Evolutionary conservation across 2,797 vertebrate species (phyloP), one percentile per base, ranked within the genome.

Genomic region (Poecilia velifera): DNA sequence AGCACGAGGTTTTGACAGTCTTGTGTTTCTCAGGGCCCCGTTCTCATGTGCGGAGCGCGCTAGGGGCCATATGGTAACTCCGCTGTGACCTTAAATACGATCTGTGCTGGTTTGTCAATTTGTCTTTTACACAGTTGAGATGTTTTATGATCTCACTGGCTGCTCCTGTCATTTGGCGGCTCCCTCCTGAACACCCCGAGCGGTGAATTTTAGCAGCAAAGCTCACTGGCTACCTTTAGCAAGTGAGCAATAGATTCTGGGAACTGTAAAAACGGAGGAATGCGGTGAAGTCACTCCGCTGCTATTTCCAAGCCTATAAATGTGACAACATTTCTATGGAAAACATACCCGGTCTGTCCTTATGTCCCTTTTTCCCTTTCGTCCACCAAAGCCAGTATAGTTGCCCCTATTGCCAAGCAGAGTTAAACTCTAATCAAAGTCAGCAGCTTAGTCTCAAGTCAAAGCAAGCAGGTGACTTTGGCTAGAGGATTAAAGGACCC

Each of bases 251-350:
- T 87, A 77, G 79, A 84, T 92, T 93, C 84, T 86, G 86, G 90
- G 90, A 93, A 92, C 91, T 84, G 88, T 91, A 92, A 95, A 78
- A 95, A 86, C n/a, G 43, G 74, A 89, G 91, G 93, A 94, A 94
- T 93, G 92, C 72, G 81, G 80, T 95, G 93, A 95, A 93, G 91
- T 95, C 94, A 95, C 86, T 86, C 81, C 49, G 82, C 70, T 93
- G 90, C 92, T 93, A 95, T 93, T 94, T 94, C 90, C 88, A 90
- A 92, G 92, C 84, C 92, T 86, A 94, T 95, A 95, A 95, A 96
- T 90, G 93, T 95, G 93, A 95, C 95, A 93, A 86, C 83, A 87
- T 91, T 91, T 91, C 85, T 87, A 91, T 92, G 86, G 90, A 92
- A 95, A 94, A 90, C 92, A 90, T 94, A 89, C 87, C 72, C 87